phyloP scores from a whole-genome alignment of 2,888 invertebrate genomes.

The Gasteruption jaculator region DNA sequence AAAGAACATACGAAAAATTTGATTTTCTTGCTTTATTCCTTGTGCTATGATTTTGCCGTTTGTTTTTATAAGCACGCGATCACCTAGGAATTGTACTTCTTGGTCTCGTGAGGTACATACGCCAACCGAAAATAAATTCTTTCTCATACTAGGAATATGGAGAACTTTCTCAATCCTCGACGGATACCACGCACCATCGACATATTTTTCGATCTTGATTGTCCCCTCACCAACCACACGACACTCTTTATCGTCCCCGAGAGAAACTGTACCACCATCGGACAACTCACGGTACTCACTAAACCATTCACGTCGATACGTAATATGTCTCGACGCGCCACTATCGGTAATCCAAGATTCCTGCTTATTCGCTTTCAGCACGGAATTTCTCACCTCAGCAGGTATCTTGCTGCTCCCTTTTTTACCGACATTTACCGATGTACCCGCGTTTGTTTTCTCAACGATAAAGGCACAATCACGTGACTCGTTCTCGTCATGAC shows the following conservation, averaged over 20 bases:
- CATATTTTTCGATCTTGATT: conserved; percentile 13
- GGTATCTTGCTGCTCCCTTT: not conserved
- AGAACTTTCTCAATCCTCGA: conserved; percentile 25
- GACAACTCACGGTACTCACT: conserved; percentile 6
- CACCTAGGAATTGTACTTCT: conserved; percentile 16
- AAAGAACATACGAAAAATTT: conserved; percentile 26
- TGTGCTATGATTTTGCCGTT: conserved; percentile 14
- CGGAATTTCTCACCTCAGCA: not conserved
- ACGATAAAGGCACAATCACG: conserved; percentile 14
- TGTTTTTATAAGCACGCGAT: conserved; percentile 13
- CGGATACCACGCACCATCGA: conserved; percentile 13
- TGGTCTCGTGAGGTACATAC: conserved; percentile 22
- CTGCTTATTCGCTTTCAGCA: conserved; percentile 8
- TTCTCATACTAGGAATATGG: conserved; percentile 24
- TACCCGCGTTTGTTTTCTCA: not conserved
- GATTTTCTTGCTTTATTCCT: conserved; percentile 23
- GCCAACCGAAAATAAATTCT: conserved; percentile 33
- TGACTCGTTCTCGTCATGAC: conserved; percentile 1
- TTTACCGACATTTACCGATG: too few species aligned
- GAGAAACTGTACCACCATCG: conserved; percentile 6
- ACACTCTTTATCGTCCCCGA: conserved; percentile 21
- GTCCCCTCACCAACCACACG: conserved; percentile 16
- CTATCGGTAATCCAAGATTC: conserved; percentile 20
- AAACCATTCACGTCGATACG: conserved; percentile 13
- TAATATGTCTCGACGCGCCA: conserved; percentile 14